phyloP scores from a whole-genome alignment of 2,113 vertebrate species.

The Progne subis region DNA sequence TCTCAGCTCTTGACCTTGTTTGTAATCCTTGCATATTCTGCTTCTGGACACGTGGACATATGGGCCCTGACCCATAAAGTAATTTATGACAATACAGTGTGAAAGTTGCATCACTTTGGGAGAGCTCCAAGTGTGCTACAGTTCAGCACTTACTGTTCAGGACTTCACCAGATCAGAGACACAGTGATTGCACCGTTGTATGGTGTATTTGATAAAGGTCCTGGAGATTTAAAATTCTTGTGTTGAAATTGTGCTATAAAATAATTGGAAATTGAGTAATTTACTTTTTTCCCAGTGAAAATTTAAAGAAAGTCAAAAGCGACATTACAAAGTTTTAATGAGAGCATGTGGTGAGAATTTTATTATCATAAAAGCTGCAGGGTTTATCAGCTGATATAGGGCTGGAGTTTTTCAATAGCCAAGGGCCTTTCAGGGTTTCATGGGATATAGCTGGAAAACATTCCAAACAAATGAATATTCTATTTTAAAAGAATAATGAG shows the following conservation, averaged over 20 bases:
- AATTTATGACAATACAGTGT: neutral
- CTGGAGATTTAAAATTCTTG: neutral
- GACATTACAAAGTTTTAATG: neutral
- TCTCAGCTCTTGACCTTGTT: neutral
- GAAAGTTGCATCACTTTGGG: neutral
- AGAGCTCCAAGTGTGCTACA: neutral
- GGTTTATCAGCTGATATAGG: conserved; percentile 16
- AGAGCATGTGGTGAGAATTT: neutral
- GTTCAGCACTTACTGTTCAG: neutral
- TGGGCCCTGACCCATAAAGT: neutral
- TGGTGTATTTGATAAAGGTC: neutral
- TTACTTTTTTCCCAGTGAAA: neutral
- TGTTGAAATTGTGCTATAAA: neutral
- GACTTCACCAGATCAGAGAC: neutral
- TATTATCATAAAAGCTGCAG: conserved; percentile 10
- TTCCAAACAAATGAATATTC: conserved; percentile 66
- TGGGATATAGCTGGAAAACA: conserved; percentile 39
- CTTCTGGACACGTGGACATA: neutral
- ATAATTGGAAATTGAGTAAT: neutral
- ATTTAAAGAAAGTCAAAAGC: neutral
- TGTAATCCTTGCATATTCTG: neutral
- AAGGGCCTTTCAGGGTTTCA: conserved; percentile 25
- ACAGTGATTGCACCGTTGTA: neutral
- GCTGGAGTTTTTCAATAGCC: conserved; percentile 35
- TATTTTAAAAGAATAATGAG: conserved; percentile 63